Evolutionary conservation across 2,888 invertebrate genomes (phyloP).

Genomic region (Metalampra italica): DNA sequence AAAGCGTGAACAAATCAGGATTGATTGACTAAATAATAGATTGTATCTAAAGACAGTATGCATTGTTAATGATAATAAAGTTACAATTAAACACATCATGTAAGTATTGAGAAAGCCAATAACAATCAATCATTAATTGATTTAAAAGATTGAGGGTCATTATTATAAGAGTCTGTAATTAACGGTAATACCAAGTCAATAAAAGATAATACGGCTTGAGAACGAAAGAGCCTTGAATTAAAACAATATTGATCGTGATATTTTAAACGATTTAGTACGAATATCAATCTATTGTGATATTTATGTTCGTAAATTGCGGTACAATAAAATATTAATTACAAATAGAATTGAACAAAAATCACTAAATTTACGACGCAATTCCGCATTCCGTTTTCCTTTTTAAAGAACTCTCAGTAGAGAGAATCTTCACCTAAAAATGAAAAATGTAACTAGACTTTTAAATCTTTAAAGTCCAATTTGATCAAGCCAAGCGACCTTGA

Average conservation of each 20-base stretch:
- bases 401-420: too few relatives aligned
- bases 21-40: background rate
- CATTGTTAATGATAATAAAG: conserved; percentile 1
- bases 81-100: conserved; percentile 8
- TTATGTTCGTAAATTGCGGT: background rate
- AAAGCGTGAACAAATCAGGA: background rate
- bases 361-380: too few relatives aligned
- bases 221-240: background rate
- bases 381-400: too few relatives aligned
- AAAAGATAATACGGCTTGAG: background rate
- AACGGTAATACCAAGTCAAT: conserved; percentile 1
- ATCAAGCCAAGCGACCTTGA: too few relatives aligned
- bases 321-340: too few relatives aligned
- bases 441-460: too few relatives aligned
- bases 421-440: too few relatives aligned
- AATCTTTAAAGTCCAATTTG: too few relatives aligned
- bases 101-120: conserved; percentile 8
- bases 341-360: too few relatives aligned
- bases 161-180: background rate
- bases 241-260: background rate
- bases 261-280: background rate
- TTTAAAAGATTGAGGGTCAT: background rate
- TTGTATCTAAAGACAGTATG: conserved; percentile 1
- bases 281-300: background rate
- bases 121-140: conserved; percentile 19